Evolutionary conservation across 2,113 vertebrate genomes (phyloP).

Genomic region (Microcebus lehilahytsara): DNA sequence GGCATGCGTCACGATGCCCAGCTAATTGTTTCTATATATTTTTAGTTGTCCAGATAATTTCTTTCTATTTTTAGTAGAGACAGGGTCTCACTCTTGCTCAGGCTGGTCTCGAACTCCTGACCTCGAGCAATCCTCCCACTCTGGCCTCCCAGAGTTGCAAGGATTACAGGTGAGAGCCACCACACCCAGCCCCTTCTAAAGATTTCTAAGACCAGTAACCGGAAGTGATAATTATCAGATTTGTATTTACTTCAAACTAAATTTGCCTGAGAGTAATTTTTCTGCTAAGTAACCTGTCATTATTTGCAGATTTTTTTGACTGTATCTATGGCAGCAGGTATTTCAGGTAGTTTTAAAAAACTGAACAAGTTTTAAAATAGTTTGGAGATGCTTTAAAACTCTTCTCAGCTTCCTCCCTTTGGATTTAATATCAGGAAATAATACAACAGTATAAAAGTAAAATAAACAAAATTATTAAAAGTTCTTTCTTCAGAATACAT

Average conservation of each 20-base stretch:
- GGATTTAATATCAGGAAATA: not conserved
- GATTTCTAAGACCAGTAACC: not conserved
- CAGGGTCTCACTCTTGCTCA: too few relatives aligned
- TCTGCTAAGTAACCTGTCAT: not conserved
- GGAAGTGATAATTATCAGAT: conserved; percentile 17
- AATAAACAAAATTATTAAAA: conserved; percentile 12
- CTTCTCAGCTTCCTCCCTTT: conserved; percentile 8
- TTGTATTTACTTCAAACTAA: conserved; percentile 25
- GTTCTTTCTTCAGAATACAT: conserved; percentile 5
- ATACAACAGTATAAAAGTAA: not conserved
- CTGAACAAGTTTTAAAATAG: conserved; percentile 6
- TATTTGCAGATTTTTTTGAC: not conserved
- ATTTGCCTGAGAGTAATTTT: not conserved
- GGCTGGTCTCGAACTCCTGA: too few relatives aligned
- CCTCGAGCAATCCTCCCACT: too few relatives aligned
- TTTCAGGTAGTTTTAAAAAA: conserved; percentile 1
- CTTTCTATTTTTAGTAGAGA: too few relatives aligned
- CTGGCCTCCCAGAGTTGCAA: too few relatives aligned
- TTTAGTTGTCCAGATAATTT: too few relatives aligned
- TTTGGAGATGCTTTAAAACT: conserved; percentile 27
- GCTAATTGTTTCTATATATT: too few relatives aligned
- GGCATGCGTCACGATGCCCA: too few relatives aligned
- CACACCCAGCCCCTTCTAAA: not conserved
- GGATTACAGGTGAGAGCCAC: too few relatives aligned
- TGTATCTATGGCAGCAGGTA: not conserved